Percentiles rank a stretch among this genome's conserved stretches.
These are phyloP conservation scores for Betta splendens DNA, from an alignment of 2,797 vertebrate genomes.

Conservation along the genomic window DNA sequence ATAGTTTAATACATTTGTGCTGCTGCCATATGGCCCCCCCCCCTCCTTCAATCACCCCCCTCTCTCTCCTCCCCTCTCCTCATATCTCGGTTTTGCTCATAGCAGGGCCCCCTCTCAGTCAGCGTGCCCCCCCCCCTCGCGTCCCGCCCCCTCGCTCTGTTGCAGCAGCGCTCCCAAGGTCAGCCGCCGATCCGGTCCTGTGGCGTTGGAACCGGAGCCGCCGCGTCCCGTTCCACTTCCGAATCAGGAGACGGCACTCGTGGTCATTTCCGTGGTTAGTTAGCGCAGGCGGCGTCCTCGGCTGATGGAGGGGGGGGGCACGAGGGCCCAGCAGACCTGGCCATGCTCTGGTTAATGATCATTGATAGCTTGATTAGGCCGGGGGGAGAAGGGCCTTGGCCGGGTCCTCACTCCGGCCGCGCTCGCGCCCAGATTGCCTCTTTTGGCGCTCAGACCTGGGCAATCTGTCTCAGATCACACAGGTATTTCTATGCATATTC, in stretches of 20 bases:
- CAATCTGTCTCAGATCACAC: conserved; percentile 35
- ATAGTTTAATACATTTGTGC: conserved; percentile 82
- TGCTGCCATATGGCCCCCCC: conserved; percentile 78
- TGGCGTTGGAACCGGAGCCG: neutral
- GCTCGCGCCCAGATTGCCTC: neutral
- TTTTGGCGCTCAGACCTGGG: conserved; percentile 16
- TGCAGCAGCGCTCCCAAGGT: conserved; percentile 84
- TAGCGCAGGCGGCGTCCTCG: conserved; percentile 33
- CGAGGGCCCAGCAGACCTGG: conserved; percentile 46
- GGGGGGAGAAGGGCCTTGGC: conserved; percentile 39
- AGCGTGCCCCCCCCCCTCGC: conserved; percentile 50
- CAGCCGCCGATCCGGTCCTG: conserved; percentile 79
- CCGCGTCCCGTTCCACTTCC: conserved; percentile 36
- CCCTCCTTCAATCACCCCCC: conserved; percentile 58
- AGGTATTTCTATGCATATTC: conserved; percentile 47
- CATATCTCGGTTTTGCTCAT: conserved; percentile 74
- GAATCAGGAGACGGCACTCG: conserved; percentile 29
- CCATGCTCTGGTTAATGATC: conserved; percentile 69
- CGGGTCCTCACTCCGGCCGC: conserved; percentile 31
- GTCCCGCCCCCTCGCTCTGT: conserved; percentile 30
- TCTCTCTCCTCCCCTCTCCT: conserved; percentile 32
- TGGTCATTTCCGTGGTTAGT: conserved; percentile 50
- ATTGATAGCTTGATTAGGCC: conserved; percentile 67
- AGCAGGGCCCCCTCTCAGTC: conserved; percentile 73
- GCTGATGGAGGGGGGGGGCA: conserved; percentile 38